phyloP scores from a whole-genome alignment of 2,888 invertebrate species.

The Polymixis flavicincta region DNA sequence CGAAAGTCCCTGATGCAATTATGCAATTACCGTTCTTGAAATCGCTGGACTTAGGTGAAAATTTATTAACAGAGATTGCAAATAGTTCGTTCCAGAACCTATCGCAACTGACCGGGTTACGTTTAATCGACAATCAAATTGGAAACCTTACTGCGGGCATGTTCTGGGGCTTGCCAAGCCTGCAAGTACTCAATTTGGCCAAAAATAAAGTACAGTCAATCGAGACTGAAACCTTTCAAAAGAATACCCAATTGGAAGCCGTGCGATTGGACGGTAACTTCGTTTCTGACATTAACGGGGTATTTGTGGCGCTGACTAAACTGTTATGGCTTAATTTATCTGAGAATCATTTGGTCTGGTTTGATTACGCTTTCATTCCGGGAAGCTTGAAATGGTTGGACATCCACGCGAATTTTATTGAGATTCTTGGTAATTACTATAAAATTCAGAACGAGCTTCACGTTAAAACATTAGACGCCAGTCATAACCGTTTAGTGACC shows the following conservation, averaged over 20 bases:
- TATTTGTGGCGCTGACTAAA: slow-evolving; percentile 95
- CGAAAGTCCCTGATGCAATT: slow-evolving; percentile 95
- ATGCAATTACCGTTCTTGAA: slow-evolving; percentile 95
- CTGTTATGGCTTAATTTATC: slow-evolving; percentile 97
- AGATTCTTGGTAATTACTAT: slow-evolving; percentile 96
- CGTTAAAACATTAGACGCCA: slow-evolving; percentile 96
- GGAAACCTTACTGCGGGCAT: slow-evolving; percentile 96
- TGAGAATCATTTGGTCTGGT: slow-evolving; percentile 97
- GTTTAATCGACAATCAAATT: slow-evolving; percentile 97
- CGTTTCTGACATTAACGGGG: slow-evolving; percentile 96
- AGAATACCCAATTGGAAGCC: slow-evolving; percentile 95
- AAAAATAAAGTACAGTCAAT: slow-evolving; percentile 97
- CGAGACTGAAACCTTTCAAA: slow-evolving; percentile 96
- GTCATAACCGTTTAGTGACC: slow-evolving; percentile 96
- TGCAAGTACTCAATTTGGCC: slow-evolving; percentile 96
- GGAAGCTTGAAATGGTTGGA: slow-evolving; percentile 97
- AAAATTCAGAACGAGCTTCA: slow-evolving; percentile 95
- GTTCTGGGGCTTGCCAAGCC: slow-evolving; percentile 95
- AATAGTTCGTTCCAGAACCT: slow-evolving; percentile 96
- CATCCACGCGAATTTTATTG: slow-evolving; percentile 97
- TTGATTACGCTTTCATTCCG: slow-evolving; percentile 97
- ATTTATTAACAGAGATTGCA: slow-evolving; percentile 95
- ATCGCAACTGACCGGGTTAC: slow-evolving; percentile 95
- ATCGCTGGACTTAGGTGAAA: slow-evolving; percentile 97
- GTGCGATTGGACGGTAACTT: slow-evolving; percentile 97